Base-by-base conservation (phyloP, 2,797 vertebrate genomes). In the Masticophis lateralis region DNA sequence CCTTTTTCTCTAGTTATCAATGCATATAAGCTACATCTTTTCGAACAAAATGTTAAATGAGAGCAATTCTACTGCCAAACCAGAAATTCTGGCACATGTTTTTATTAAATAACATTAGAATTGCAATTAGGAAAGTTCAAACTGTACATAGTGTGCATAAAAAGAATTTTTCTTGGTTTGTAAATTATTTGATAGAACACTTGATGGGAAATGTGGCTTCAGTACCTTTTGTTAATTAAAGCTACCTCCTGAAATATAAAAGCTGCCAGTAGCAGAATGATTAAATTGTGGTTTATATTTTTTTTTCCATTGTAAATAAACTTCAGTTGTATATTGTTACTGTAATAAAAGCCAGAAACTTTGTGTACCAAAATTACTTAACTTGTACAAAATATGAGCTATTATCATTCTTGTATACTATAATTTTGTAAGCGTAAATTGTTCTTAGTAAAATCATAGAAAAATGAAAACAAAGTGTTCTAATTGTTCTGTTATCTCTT, bases 221-320 rank as follows among this genome's bases (percentile, higher is more conserved):
- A 97, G 97, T 98, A 98, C 97, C 97, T 98, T 98, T 98, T 97
- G 98, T 98, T 98, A 98, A 98, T 98, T 98, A 98, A 99, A 99
- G 99, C 99, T 99, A 99, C 99, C 99, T 99, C 99, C 98, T 98
- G 97, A 98, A 98, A 97, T 98, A 97, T 98, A 98, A 98, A 98
- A 98, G 98, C 98, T 98, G 98, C 98, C 98, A 98, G 98, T 98
- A 98, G 98, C 98, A 98, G 98, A 98, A 98, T 98, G 98, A 97
- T 97, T 97, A 97, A 98, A 97, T 97, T 98, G 96, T 98, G 97
- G 97, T 98, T 97, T 98, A 96, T 98, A 97, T 97, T 94, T 98
- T 98, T 98, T 37, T 98, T 98, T 97, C 96, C 96, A 97, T 96
- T 98, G 98, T 99, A 98, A 98, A 99, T 98, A 98, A 93, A 97